phyloP scores from a whole-genome alignment of 2,113 vertebrate species.

The Corydoras sp. region DNA sequence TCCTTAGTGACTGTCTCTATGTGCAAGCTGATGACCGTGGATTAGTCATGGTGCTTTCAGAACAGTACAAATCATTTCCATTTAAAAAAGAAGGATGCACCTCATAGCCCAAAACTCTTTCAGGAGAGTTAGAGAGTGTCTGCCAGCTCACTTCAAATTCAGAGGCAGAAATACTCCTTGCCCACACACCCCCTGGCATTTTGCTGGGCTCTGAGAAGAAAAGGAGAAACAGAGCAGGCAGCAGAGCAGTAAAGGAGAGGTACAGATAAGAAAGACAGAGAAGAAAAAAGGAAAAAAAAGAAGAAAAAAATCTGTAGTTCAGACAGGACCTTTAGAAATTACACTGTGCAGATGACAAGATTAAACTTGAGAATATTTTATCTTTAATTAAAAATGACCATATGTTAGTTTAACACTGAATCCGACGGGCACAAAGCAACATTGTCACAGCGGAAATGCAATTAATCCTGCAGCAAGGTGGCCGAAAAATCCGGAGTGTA shows the following conservation, averaged over 20 bases:
- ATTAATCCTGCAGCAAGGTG: conserved; percentile 28
- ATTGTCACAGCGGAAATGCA: conserved; percentile 33
- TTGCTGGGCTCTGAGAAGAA: conserved; percentile 78
- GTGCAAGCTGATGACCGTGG: conserved; percentile 37
- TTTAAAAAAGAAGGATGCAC: conserved; percentile 66
- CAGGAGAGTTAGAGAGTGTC: conserved; percentile 71
- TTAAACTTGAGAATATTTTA: conserved; percentile 3
- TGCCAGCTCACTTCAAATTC: conserved; percentile 86
- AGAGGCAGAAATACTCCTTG: conserved; percentile 80
- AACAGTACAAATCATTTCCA: conserved; percentile 50
- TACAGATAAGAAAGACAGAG: neutral
- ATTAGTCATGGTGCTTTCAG: conserved; percentile 30
- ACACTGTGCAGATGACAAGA: neutral
- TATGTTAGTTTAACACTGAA: conserved; percentile 22
- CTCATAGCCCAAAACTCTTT: conserved; percentile 90
- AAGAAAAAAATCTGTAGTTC: neutral
- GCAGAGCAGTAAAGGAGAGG: neutral
- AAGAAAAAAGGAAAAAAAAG: neutral
- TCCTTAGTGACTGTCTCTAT: too few relatives aligned
- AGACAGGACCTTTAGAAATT: neutral
- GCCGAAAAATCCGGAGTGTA: too few relatives aligned
- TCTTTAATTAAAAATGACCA: conserved; percentile 14
- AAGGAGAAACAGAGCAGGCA: conserved; percentile 9
- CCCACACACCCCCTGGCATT: conserved; percentile 74
- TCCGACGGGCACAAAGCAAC: conserved; percentile 31